phyloP scores from a whole-genome alignment of 2,113 vertebrate species.

The Tilapia sparmanii region DNA sequence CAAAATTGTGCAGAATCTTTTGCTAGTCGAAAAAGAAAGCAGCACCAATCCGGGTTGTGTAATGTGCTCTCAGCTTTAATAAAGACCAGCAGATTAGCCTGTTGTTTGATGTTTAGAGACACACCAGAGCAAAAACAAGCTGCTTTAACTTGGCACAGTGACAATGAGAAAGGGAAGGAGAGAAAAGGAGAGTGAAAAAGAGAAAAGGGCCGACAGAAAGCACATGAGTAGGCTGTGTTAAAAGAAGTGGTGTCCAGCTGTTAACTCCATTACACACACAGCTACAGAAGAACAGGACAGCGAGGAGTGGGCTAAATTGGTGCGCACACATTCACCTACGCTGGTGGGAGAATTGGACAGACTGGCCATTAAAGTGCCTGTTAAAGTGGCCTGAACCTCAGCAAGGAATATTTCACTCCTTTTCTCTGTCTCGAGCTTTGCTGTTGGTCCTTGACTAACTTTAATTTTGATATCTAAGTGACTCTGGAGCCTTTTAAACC shows the following conservation, averaged over 20 bases:
- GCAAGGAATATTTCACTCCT: not conserved
- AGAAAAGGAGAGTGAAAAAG: not conserved
- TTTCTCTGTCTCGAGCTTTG: not conserved
- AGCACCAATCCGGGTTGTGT: not conserved
- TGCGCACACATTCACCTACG: constrained; percentile 21
- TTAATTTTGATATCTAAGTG: not conserved
- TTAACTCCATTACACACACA: constrained; percentile 59
- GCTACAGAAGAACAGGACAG: constrained; percentile 47
- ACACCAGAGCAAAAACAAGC: constrained; percentile 1
- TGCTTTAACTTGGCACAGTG: constrained; percentile 4
- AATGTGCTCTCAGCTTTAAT: not conserved
- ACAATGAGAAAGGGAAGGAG: not conserved
- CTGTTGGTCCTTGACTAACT: not conserved
- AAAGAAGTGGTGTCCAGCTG: constrained; percentile 64
- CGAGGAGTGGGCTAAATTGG: constrained; percentile 43
- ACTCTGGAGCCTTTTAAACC: not conserved
- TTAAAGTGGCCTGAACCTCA: constrained; percentile 40
- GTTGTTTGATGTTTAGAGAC: constrained; percentile 2
- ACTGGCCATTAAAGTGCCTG: constrained; percentile 42
- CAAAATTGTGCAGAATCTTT: not conserved
- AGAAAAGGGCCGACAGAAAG: constrained; percentile 15
- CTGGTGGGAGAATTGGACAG: constrained; percentile 45
- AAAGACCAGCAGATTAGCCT: not conserved
- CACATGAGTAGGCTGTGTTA: constrained; percentile 34
- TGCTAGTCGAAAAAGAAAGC: not conserved